Conservation (phyloP, 2,888 invertebrate species). For the Frankliniella intonsa region DNA sequence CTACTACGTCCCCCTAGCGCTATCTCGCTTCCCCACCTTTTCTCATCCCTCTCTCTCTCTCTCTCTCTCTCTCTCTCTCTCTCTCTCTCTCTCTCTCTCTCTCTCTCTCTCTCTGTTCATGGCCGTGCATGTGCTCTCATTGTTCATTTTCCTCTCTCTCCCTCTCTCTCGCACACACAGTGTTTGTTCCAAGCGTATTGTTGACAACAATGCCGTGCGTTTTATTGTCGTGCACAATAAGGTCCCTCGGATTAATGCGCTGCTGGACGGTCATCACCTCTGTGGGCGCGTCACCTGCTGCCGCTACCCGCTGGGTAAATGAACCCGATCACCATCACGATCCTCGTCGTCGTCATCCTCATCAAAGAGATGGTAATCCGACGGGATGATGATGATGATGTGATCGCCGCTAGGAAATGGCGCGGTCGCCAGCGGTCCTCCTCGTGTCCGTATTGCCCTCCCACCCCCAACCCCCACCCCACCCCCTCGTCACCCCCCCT, state of each 20-base stretch:
- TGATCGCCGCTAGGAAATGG: too few relatives aligned
- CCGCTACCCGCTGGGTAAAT: background rate
- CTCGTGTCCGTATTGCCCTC: too few relatives aligned
- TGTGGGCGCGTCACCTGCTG: too few relatives aligned
- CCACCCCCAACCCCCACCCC: too few relatives aligned
- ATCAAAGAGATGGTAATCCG: background rate
- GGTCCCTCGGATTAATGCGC: background rate
- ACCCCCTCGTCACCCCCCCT: too few relatives aligned
- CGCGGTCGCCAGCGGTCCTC: too few relatives aligned
- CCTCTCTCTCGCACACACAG: too few relatives aligned
- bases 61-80: background rate
- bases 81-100: background rate
- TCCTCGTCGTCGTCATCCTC: background rate
- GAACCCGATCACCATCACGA: background rate
- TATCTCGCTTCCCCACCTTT: background rate
- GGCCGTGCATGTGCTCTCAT: conserved; percentile 28
- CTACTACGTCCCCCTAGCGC: background rate
- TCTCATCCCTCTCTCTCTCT: background rate
- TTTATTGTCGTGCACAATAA: conserved; percentile 11
- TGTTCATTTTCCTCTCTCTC: conserved; percentile 3
- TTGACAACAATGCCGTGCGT: conserved; percentile 13
- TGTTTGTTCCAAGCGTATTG: background rate
- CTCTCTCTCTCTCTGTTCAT: conserved; percentile 27
- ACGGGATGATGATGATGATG: background rate
- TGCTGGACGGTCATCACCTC: background rate